Evolutionary conservation across 1,140 invertebrate genomes (phyloP), one percentile per base, ranked within the genome.

Genomic region (Triops cancriformis): DNA sequence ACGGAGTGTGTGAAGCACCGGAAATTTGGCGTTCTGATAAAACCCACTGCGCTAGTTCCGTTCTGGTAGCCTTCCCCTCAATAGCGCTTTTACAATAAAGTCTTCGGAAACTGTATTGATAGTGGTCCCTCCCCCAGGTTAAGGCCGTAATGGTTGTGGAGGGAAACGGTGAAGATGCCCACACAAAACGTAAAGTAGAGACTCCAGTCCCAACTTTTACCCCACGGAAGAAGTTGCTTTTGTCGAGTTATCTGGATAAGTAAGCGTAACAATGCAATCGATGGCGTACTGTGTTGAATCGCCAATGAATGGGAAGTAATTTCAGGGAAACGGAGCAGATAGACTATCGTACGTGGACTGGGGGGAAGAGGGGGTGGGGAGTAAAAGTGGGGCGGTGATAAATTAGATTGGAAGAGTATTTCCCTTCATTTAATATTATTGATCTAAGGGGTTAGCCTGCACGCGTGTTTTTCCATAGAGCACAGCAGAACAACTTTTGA

Each of bases 1-100:
- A 64, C 51, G n/a, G 51, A 64, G 51, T 64, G 51, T 64, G 51
- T 64, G 51, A 64, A 23, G 51, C 14, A 64, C n/a, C 51, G 51
- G 51, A 64, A 64, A 0, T 64, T 64, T 64, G 11, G 10, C 23
- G 4, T 23, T 9, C 51, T 23, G 18, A 18, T 4, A 18, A n/a
- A 23, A 18, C 14, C 14, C 51, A 64, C 51, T 64, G 51, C 51
- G 31, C 23, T 64, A 64, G 51, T 64, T 64, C 51, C 51, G 51
- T 18, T 23, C 51, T 64, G 51, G 51, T 64, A 64, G 14, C 14
- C 23, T n/a, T 18, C 51, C 51, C 51, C 23, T 23, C 51, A 64
- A 64, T 23, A 64, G 23, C 6, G 51, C 51, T 23, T 23, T 64
- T 64, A 64, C 51, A 64, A 64, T 64, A 64, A 64, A 14, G 51